A percentile compares a stretch with the other conserved stretches of the same genome.
Conservation (phyloP, 2,113 vertebrate species). For the Natator depressus region DNA sequence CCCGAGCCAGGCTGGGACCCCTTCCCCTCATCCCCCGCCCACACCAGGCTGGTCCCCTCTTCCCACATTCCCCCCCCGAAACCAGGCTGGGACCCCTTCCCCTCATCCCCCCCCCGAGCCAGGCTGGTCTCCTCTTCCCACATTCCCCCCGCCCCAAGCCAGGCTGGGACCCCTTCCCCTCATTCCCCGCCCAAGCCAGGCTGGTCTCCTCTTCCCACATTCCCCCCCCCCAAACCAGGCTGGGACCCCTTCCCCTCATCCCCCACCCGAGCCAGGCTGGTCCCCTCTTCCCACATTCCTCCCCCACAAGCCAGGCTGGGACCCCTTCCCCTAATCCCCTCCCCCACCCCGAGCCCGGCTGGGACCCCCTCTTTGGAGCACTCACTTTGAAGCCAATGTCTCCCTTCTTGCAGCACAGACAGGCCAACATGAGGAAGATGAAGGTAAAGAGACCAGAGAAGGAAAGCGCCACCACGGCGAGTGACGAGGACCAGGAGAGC, state of each 20-base stretch:
- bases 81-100: too few relatives aligned
- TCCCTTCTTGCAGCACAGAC: constrained; percentile 96
- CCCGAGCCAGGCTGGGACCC: too few relatives aligned
- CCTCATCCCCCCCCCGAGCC: background rate
- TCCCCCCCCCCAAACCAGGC: too few relatives aligned
- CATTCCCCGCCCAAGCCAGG: background rate
- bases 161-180: fast-evolving
- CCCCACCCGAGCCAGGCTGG: fast-evolving
- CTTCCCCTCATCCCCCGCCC: background rate
- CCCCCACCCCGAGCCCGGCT: fast-evolving
- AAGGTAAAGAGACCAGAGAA: constrained; percentile 92
- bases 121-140: background rate
- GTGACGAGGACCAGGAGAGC: constrained; percentile 92
- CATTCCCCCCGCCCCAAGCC: too few relatives aligned
- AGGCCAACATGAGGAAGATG: constrained; percentile 96
- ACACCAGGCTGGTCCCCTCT: too few relatives aligned
- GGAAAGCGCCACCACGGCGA: constrained; percentile 90
- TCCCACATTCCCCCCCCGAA: fast-evolving
- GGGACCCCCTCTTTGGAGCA: background rate
- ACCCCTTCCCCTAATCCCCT: too few relatives aligned
- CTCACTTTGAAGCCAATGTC: constrained; percentile 95
- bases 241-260: fast-evolving
- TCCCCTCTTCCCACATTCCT: fast-evolving
- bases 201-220: too few relatives aligned
- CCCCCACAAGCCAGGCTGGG: background rate